These are phyloP conservation scores for Pseudopleuronectes americanus DNA, from an alignment of 2,797 vertebrate genomes.

Conservation along the genomic window DNA sequence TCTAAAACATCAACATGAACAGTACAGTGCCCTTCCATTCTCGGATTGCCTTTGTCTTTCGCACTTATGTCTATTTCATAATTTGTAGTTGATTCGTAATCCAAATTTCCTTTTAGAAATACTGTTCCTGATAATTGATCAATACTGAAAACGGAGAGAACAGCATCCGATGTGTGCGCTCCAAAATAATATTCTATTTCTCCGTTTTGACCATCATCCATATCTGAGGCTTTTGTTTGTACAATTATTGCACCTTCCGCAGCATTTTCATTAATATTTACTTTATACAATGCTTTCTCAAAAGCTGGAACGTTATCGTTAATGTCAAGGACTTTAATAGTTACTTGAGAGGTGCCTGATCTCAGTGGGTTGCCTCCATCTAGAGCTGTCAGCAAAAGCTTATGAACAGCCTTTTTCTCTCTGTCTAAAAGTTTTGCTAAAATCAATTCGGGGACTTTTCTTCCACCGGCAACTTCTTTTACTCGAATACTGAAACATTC, in stretches of 20 bases:
- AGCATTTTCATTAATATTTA: conserved; percentile 63
- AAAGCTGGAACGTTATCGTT: conserved; percentile 77
- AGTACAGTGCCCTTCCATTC: conserved; percentile 73
- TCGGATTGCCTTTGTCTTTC: conserved; percentile 72
- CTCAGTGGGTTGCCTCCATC: conserved; percentile 72
- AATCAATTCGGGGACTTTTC: conserved; percentile 64
- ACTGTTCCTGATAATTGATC: conserved; percentile 48
- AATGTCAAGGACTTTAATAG: conserved; percentile 58
- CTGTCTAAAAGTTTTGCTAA: conserved; percentile 72
- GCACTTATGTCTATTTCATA: conserved; percentile 66
- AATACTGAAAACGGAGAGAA: conserved; percentile 33
- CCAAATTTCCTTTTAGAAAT: conserved; percentile 51
- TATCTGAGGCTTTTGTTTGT: conserved; percentile 55
- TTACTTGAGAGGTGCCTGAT: conserved; percentile 69
- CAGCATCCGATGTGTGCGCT: conserved; percentile 61
- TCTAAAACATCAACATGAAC: conserved; percentile 69
- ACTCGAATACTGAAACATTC: conserved; percentile 73
- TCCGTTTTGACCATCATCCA: conserved; percentile 73
- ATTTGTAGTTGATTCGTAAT: conserved; percentile 66
- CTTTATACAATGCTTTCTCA: conserved; percentile 67
- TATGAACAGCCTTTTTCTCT: conserved; percentile 66
- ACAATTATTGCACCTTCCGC: neutral
- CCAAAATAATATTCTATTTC: conserved; percentile 70
- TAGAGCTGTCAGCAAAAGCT: conserved; percentile 69
- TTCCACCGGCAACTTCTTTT: conserved; percentile 63